Conservation (phyloP, 2,888 invertebrate species). For the Tipula helvola region DNA sequence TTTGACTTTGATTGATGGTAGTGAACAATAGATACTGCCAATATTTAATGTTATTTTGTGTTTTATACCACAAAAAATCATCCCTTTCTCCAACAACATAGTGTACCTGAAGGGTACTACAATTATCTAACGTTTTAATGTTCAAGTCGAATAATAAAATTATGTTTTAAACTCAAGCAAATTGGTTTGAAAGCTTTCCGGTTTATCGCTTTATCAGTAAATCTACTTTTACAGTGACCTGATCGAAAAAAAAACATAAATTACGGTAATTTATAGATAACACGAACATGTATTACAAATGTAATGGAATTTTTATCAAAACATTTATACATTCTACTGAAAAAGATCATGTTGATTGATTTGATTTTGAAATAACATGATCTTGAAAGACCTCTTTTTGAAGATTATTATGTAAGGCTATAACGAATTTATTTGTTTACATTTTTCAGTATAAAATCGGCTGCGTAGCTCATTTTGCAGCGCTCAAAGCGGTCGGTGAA, state of each 20-base stretch:
- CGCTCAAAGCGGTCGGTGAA: constrained; percentile 89
- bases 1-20: neutral
- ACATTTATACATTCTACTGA: neutral
- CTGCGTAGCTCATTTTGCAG: constrained; percentile 90
- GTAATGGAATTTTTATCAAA: neutral
- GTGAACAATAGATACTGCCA: neutral
- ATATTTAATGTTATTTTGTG: neutral
- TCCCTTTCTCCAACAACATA: neutral
- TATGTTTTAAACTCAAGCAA: neutral
- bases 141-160: neutral
- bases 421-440: neutral
- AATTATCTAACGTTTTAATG: neutral
- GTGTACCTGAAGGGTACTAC: neutral
- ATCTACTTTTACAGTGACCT: neutral
- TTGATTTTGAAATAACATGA: neutral
- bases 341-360: neutral
- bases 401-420: neutral
- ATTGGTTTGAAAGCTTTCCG: neutral
- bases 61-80: neutral
- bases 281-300: neutral
- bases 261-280: neutral
- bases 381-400: neutral
- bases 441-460: constrained; percentile 61
- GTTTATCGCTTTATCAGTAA: neutral
- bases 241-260: neutral